A percentile compares a stretch with the other conserved stretches of the same genome.
phyloP scores from a whole-genome alignment of 2,113 vertebrate genomes.

The Hemichromis elongatus region DNA sequence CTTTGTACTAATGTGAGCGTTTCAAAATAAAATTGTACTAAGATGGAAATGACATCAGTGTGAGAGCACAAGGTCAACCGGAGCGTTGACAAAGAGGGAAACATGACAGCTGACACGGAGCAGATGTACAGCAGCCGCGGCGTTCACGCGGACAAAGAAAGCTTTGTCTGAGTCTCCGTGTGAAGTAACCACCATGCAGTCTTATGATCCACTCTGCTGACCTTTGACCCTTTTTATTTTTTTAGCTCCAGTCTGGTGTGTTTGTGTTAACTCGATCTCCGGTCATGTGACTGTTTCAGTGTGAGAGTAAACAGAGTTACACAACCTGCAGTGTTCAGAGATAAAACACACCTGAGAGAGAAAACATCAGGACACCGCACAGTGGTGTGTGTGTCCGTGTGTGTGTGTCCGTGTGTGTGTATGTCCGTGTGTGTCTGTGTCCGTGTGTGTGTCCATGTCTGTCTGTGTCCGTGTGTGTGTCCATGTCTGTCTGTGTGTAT shows the following conservation, averaged over 20 bases:
- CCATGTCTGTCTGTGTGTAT: too few relatives aligned
- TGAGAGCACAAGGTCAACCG: background rate
- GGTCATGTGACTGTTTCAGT: background rate
- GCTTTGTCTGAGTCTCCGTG: background rate
- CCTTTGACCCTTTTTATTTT: background rate
- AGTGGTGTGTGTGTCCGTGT: background rate
- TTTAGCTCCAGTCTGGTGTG: background rate
- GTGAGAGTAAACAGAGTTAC: background rate
- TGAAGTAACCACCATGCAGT: background rate
- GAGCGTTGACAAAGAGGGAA: background rate
- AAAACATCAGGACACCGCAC: background rate
- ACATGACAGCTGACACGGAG: too few relatives aligned
- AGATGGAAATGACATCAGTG: background rate
- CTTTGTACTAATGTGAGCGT: background rate
- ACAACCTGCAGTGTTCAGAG: background rate
- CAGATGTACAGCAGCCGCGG: too few relatives aligned
- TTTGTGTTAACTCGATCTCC: background rate
- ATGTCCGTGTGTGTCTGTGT: rapidly evolving
- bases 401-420: too few relatives aligned
- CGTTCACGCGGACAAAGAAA: background rate
- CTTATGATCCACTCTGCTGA: background rate
- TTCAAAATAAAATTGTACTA: background rate
- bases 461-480: too few relatives aligned
- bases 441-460: rapidly evolving
- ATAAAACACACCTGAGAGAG: background rate